Base-by-base conservation (phyloP, 2,888 invertebrate species). In the Helobdella robusta region DNA sequence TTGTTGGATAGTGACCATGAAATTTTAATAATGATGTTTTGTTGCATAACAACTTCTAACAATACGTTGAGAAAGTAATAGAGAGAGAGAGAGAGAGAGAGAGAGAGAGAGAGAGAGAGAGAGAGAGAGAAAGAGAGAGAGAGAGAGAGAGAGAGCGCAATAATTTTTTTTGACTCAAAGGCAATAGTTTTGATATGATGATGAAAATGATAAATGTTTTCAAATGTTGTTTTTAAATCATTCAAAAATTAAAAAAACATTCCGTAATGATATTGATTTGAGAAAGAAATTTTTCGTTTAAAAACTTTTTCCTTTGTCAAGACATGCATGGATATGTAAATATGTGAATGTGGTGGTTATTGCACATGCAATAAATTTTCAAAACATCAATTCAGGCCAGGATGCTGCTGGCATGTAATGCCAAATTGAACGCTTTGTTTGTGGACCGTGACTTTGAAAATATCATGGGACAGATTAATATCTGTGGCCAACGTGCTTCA, bases 371-470 rank as follows among this genome's bases (percentile, higher is more conserved):
- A n/a, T n/a, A n/a, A n/a, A n/a, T n/a, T n/a, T n/a, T n/a, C n/a
- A n/a, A n/a, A n/a, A n/a, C n/a, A n/a, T n/a, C n/a, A n/a, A n/a
- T n/a, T n/a, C n/a, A n/a, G n/a, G n/a, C n/a, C n/a, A n/a, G n/a
- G n/a, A n/a, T n/a, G n/a, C n/a, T n/a, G n/a, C n/a, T n/a, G n/a
- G n/a, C n/a, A n/a, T n/a, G n/a, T n/a, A 30, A 56, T 56, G 56
- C 28, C n/a, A 56, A 40, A 40, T 11, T 15, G 44, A 40, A n/a
- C 11, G 32, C 32, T 30, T 56, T 56, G 56, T 56, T 56, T 56
- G 56, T 56, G 30, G 56, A 56, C 32, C 56, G 56, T 56, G 56
- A 56, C 2, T n/a, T 1, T 56, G 56, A 56, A 56, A 56, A 30
- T 32, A 25, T 28, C 2, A 25, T n/a, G 56, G 30, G 20, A 32